These are phyloP conservation scores for Hestina assimilis DNA, from an alignment of 1,140 invertebrate species.

Conservation along the genomic window DNA sequence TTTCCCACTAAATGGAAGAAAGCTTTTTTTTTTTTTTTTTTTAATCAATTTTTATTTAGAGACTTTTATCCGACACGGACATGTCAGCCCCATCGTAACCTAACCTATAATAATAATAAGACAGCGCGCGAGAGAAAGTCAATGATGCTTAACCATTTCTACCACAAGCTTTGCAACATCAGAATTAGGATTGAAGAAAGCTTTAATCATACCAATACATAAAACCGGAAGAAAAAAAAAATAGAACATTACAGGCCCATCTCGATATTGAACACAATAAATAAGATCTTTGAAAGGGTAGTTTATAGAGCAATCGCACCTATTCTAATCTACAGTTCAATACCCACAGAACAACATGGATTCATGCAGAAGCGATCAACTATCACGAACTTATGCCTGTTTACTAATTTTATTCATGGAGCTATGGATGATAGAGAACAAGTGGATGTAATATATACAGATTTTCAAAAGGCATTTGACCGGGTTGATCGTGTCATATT, in stretches of 20 bases:
- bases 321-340: conserved; percentile 12
- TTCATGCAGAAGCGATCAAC: conserved; percentile 21
- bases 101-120: too few species aligned
- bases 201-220: conserved; percentile 15
- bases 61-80: too few species aligned
- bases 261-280: conserved; percentile 12
- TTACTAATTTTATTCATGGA: conserved; percentile 2
- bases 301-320: conserved; percentile 1
- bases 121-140: too few species aligned
- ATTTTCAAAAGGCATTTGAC: conserved; percentile 20
- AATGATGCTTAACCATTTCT: too few species aligned
- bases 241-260: conserved; percentile 1
- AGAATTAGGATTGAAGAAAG: conserved; percentile 19
- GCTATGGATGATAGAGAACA: conserved; percentile 4
- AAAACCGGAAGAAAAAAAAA: conserved; percentile 10
- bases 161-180: too few species aligned
- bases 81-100: too few species aligned
- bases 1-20: conserved; percentile 20
- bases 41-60: too few species aligned
- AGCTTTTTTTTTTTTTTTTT: too few species aligned
- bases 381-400: conserved; percentile 13
- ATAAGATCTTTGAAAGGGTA: conserved; percentile 14
- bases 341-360: conserved; percentile 17
- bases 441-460: conserved; percentile 9
- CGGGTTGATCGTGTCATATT: conserved; percentile 18